phyloP scores from a whole-genome alignment of 2,888 invertebrate species.

The Melolontha melolontha region DNA sequence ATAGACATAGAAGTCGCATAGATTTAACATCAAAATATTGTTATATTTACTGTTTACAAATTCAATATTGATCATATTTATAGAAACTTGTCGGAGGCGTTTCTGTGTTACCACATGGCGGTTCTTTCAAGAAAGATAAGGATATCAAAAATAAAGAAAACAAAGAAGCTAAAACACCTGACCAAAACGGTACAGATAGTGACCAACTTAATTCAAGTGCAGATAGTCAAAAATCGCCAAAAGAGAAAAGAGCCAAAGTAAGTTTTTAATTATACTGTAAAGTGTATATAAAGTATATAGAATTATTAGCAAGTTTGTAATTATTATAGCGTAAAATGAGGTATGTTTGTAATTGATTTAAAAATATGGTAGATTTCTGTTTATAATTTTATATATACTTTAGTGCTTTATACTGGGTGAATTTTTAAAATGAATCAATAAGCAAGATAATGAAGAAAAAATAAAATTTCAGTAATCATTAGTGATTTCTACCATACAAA shows the following conservation, averaged over 20 bases:
- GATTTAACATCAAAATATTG: background rate
- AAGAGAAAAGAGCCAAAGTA: conserved; percentile 69
- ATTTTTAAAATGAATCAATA: conserved; percentile 9
- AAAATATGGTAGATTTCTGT: background rate
- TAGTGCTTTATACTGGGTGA: conserved; percentile 12
- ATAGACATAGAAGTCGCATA: background rate
- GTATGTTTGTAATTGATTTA: conserved; percentile 26
- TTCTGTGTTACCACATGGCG: conserved; percentile 82
- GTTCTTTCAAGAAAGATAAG: conserved; percentile 68
- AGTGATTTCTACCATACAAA: no score
- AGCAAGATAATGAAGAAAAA: no score
- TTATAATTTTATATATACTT: conserved; percentile 4
- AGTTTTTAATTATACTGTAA: conserved; percentile 40
- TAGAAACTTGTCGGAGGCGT: conserved; percentile 89
- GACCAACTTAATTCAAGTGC: conserved; percentile 59
- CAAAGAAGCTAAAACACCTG: conserved; percentile 62
- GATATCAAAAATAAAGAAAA: conserved; percentile 70
- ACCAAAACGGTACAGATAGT: conserved; percentile 62
- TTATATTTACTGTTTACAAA: background rate
- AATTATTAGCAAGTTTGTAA: conserved; percentile 19
- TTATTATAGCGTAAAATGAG: conserved; percentile 19
- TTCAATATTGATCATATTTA: conserved; percentile 57
- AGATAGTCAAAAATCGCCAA: conserved; percentile 63
- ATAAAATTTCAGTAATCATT: no score
- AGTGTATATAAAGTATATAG: conserved; percentile 14